Evolutionary conservation across 2,113 vertebrate species (phyloP), one percentile per base, ranked within the genome.

Genomic region (Struthidea cinerea): DNA sequence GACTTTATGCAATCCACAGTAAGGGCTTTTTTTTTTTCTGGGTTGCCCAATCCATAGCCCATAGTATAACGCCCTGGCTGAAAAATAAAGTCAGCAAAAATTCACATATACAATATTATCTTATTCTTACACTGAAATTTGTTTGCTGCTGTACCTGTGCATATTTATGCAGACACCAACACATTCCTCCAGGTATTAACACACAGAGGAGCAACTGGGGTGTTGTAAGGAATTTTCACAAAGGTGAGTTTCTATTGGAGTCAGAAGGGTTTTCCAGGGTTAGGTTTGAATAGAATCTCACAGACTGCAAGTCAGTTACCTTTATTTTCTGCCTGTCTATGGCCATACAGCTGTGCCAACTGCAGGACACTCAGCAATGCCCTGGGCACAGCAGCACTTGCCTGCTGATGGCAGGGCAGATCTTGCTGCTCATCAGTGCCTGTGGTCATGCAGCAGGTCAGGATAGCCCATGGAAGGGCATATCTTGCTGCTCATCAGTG

Each of bases 61-160:
- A 7, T 1, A 57, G 27, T 21, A 50, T 15, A 33, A 3, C 3
- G 4, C 18, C 33, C 42, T 26, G 5, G 9, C 1, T 52, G 27
- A 69, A 69, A 76, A 61, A 26, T 7, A 24, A 55, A 6, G 9
- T 39, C 30, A 47, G 63, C 41, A 69, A 69, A 89, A 59, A 46
- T 3, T 28, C 27, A 32, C 14, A 16, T 39, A 27, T 15, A 52
- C 21, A 50, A 5, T 42, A 67, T 30, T 27, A 10, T 24, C 28
- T 12, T 7, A 19, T 49, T 64, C 39, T 49, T 22, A 41, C 6
- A 30, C 0, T 35, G 21, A 81, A 59, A 47, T 78, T 21, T 69
- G 24, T n/a, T 71, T 81, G 44, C 12, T 64, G 17, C 22, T 53
- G 6, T 50, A 71, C 47, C 30, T 28, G 27, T 63, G 26, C 9